A percentile compares a stretch with the other conserved stretches of the same genome.
phyloP scores from a whole-genome alignment of 23 tunicate species.

The Ciona savignyi region DNA sequence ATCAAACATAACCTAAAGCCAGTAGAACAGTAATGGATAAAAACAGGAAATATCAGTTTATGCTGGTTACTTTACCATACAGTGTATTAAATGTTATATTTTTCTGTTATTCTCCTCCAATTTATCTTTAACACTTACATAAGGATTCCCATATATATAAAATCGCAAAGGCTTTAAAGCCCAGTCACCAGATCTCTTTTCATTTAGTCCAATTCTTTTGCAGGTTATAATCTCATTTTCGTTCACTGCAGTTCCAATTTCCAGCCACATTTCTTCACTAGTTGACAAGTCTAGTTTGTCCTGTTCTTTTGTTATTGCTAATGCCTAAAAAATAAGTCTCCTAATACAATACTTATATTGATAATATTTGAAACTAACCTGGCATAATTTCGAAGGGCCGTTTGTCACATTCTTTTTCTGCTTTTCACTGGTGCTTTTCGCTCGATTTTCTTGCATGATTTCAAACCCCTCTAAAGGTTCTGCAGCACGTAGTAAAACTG shows the following conservation, averaged over 20 bases:
- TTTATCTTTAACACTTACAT: constrained; percentile 31
- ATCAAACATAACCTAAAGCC: too few species aligned
- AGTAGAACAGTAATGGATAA: too few species aligned
- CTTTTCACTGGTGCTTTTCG: constrained; percentile 8
- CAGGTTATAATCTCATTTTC: constrained; percentile 23
- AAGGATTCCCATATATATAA: constrained; percentile 20
- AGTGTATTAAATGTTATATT: too few species aligned
- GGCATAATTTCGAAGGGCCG: constrained; percentile 67
- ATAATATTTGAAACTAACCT: constrained; percentile 12
- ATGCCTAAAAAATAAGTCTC: constrained; percentile 20
- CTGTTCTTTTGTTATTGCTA: not conserved
- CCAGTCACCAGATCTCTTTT: constrained; percentile 24
- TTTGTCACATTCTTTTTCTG: constrained; percentile 14
- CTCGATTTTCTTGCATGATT: constrained; percentile 15
- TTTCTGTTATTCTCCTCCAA: constrained; percentile 14
- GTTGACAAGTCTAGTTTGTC: constrained; percentile 29
- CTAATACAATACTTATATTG: not conserved
- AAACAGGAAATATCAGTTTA: too few species aligned
- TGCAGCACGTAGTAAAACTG: constrained; percentile 41
- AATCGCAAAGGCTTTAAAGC: constrained; percentile 23
- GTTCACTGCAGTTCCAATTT: constrained; percentile 5
- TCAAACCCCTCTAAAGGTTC: constrained; percentile 37
- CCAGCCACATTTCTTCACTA: constrained; percentile 34
- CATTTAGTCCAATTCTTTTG: constrained; percentile 32
- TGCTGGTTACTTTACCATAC: too few species aligned